Conservation (phyloP, 1,140 invertebrate species). For the Leguminivora glycinivorella region DNA sequence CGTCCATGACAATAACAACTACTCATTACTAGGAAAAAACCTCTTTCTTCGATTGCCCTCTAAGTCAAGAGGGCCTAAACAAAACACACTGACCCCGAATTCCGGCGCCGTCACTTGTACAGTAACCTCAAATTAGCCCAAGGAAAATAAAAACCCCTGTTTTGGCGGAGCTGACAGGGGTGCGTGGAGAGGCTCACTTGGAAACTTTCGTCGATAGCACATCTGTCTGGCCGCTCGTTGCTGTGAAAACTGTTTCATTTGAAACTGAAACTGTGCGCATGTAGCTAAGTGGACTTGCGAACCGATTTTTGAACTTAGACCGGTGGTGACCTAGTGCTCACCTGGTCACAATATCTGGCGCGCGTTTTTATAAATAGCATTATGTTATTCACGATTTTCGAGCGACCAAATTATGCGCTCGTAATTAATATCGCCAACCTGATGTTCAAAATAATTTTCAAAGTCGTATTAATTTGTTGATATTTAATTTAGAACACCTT, state of each 20-base stretch:
- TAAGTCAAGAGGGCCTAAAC: conserved; percentile 23
- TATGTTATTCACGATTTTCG: too few species aligned
- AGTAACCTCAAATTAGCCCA: conserved; percentile 52
- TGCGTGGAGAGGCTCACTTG: conserved; percentile 36
- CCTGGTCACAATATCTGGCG: too few species aligned
- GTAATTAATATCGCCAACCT: too few species aligned
- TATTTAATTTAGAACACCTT: too few species aligned
- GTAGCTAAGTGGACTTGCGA: background rate
- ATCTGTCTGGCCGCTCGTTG: conserved; percentile 40
- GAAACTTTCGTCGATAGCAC: conserved; percentile 39
- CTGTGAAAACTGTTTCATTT: conserved; percentile 40
- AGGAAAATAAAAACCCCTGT: conserved; percentile 53
- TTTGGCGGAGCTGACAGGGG: conserved; percentile 43
- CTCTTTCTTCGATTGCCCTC: conserved; percentile 14
- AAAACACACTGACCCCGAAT: conserved; percentile 37
- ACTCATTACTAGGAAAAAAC: background rate
- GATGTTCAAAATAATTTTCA: too few species aligned
- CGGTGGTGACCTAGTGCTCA: too few species aligned
- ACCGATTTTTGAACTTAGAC: too few species aligned
- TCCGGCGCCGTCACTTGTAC: conserved; percentile 38
- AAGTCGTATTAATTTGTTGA: too few species aligned
- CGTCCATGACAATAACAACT: background rate
- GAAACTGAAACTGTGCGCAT: conserved; percentile 28
- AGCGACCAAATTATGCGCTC: too few species aligned
- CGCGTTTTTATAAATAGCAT: too few species aligned